These are phyloP conservation scores for Lathamus discolor DNA, from an alignment of 2,113 vertebrate genomes.

Conservation along the genomic window DNA sequence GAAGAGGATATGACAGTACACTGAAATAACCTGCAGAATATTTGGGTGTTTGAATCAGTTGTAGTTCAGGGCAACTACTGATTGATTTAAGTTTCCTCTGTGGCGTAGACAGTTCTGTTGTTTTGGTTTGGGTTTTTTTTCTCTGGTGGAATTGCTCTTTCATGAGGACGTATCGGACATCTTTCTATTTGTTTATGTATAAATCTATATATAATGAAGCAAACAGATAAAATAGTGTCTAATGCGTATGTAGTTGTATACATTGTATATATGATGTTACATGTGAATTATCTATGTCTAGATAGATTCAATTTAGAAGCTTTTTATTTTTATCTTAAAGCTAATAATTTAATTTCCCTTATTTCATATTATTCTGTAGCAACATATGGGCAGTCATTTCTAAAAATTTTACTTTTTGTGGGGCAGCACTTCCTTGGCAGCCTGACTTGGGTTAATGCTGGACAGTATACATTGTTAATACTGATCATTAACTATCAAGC, in stretches of 20 bases:
- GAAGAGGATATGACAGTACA: neutral
- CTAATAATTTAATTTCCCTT: neutral
- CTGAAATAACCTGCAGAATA: neutral
- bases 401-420: neutral
- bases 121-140: neutral
- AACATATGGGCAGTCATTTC: neutral
- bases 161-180: neutral
- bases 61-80: neutral
- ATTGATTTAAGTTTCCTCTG: neutral
- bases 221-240: neutral
- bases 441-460: neutral
- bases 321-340: neutral
- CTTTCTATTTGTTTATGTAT: neutral
- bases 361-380: neutral
- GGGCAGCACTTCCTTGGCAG: neutral
- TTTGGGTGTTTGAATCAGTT: neutral
- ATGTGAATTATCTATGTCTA: neutral
- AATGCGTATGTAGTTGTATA: neutral
- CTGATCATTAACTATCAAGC: neutral
- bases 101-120: neutral
- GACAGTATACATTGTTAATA: neutral
- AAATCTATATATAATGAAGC: neutral
- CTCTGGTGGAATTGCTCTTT: neutral
- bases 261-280: neutral
- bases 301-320: neutral